Evolutionary conservation across 1,140 invertebrate species (phyloP).

Genomic region (Leptonema lineaticorne): DNA sequence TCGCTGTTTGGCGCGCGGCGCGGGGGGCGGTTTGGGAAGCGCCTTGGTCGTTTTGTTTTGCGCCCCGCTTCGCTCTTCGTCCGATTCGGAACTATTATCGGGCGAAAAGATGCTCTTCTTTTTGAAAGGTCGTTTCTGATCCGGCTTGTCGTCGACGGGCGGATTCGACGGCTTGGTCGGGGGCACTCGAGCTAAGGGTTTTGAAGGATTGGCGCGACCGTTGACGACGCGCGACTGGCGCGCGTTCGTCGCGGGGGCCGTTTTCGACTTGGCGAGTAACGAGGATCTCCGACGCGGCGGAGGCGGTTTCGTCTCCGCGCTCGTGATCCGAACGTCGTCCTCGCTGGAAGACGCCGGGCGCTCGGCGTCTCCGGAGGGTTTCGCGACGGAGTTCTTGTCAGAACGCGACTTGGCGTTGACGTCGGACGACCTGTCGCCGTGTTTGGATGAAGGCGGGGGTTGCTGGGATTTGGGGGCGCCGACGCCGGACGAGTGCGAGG

Average conservation of each 20-base stretch:
- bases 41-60: slow-evolving; percentile 47
- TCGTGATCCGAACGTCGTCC: slow-evolving; percentile 24
- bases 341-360: slow-evolving; percentile 49
- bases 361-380: slow-evolving; percentile 36
- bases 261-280: slow-evolving; percentile 49
- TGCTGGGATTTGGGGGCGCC: not conserved
- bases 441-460: not conserved
- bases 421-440: not conserved
- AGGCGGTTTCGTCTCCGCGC: slow-evolving; percentile 39
- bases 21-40: slow-evolving; percentile 45
- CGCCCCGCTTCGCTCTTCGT: slow-evolving; percentile 47
- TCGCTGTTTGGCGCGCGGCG: slow-evolving; percentile 43
- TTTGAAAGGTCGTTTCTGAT: slow-evolving; percentile 60
- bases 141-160: slow-evolving; percentile 48
- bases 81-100: slow-evolving; percentile 77
- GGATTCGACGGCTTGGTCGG: slow-evolving; percentile 48
- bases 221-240: slow-evolving; percentile 44
- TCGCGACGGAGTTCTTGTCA: not conserved
- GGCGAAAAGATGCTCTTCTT: slow-evolving; percentile 83
- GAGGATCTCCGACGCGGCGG: slow-evolving; percentile 48
- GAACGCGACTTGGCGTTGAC: not conserved
- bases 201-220: slow-evolving; percentile 14
- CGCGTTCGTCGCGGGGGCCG: slow-evolving; percentile 45
- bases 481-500: not conserved
- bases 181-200: slow-evolving; percentile 45